Conservation (phyloP, 2,113 vertebrate species). For the Centropus unirufus region DNA sequence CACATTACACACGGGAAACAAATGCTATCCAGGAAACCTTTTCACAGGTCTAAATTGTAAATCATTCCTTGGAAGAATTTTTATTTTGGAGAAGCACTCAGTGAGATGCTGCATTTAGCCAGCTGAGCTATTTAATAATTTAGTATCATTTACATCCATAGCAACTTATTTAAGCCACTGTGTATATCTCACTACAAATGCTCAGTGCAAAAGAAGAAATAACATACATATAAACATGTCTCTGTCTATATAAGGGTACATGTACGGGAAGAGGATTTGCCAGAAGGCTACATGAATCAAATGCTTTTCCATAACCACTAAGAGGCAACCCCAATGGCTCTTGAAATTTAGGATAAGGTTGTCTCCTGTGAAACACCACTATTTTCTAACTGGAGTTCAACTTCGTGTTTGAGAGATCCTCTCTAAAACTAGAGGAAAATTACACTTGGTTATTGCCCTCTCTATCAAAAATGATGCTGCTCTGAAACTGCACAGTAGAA, state of each 20-base stretch:
- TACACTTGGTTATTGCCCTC: neutral
- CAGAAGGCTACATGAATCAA: neutral
- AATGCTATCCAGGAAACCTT: slow-evolving; percentile 38
- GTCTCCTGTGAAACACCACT: neutral
- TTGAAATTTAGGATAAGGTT: neutral
- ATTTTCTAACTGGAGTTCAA: neutral
- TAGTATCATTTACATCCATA: neutral
- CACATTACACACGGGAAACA: slow-evolving; percentile 15
- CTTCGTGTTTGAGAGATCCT: neutral
- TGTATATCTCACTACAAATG: neutral
- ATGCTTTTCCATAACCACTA: neutral
- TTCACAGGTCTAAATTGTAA: slow-evolving; percentile 36
- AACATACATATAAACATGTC: neutral
- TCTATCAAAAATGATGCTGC: neutral
- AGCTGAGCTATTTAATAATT: slow-evolving; percentile 17
- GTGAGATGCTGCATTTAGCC: slow-evolving; percentile 12
- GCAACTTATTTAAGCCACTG: neutral
- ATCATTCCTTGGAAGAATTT: slow-evolving; percentile 15
- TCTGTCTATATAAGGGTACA: neutral
- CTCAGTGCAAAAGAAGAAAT: neutral
- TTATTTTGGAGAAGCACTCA: slow-evolving; percentile 12
- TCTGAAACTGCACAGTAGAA: neutral
- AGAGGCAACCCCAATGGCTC: neutral
- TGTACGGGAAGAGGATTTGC: neutral
- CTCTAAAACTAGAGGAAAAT: neutral